Base-by-base conservation (phyloP, 2,797 vertebrate species). In the Florisuga fusca region DNA sequence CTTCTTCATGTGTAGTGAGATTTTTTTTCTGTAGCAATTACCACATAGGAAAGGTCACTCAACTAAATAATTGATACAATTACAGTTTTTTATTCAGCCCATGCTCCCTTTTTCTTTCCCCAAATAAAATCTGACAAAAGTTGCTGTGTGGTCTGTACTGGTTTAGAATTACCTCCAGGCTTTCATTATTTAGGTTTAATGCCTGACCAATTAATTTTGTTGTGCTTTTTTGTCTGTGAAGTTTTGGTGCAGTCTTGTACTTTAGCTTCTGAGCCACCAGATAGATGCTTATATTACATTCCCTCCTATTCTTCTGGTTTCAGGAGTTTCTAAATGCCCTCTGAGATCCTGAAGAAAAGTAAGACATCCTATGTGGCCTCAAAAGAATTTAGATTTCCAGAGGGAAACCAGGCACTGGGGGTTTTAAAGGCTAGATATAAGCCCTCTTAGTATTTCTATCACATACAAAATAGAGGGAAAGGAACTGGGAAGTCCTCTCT, bases 121-220 rank as follows among this genome's bases (percentile, higher is more conserved):
- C 10, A 20, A 1, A 36, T 53, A 83, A 73, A 74, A 80, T 27
- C 36, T 71, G 31, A 51, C 43, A 41, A 29, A 73, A 71, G 20
- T 66, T 71, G 13, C 12, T 69, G 27, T 27, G 3, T 26, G 80
- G 55, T 63, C 33, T 36, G 0, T 45, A 34, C 29, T 43, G 15
- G 27, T 74, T 90, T 85, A 79, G 61, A 9, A 51, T 92, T 92
- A 63, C n/a, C 36, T 93, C 26, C n/a, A 92, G 75, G 45, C n/a
- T 95, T 95, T 77, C 43, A 14, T 85, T 74, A n/a, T 29, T 92
- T 57, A 29, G 41, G 38, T 80, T 83, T 80, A 72, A 29, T 68
- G 62, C 63, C 72, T 57, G 33, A 74, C n/a, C 33, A 61, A 2
- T 57, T 77, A 0, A 54, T 76, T 89, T 89, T 89, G 9, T 79